Conservation (phyloP, 2,113 vertebrate species). For the Uria aalge region DNA sequence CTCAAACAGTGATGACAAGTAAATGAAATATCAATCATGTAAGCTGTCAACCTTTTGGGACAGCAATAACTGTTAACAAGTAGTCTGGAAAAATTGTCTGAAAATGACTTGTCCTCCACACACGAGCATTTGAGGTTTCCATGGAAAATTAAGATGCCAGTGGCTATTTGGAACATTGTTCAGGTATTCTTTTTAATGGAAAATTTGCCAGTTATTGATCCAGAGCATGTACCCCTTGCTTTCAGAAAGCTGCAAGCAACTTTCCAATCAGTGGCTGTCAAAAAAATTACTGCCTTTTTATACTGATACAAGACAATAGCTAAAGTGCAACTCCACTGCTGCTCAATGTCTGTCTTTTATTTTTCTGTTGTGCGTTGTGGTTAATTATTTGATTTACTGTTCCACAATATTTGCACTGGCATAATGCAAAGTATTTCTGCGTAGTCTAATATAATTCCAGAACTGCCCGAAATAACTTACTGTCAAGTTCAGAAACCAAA, state of each 20-base stretch:
- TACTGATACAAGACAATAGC: constrained; percentile 76
- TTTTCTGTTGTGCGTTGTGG: no score
- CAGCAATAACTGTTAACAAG: constrained; percentile 89
- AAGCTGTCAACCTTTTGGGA: constrained; percentile 83
- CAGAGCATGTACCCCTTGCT: constrained; percentile 84
- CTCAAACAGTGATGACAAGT: constrained; percentile 79
- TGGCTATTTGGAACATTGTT: constrained; percentile 89
- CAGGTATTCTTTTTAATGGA: constrained; percentile 96
- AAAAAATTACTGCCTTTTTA: constrained; percentile 85
- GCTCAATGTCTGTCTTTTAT: constrained; percentile 36
- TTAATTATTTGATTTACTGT: neutral
- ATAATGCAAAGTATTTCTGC: neutral
- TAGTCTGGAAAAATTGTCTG: constrained; percentile 84
- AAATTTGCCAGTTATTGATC: constrained; percentile 99
- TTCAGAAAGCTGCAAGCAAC: constrained; percentile 85
- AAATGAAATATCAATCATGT: constrained; percentile 85
- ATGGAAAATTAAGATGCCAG: constrained; percentile 84
- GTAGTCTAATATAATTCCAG: neutral
- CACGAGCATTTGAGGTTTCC: constrained; percentile 70
- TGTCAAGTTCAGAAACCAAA: constrained; percentile 31
- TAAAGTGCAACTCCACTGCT: constrained; percentile 27
- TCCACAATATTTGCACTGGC: neutral
- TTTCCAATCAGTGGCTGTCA: constrained; percentile 96
- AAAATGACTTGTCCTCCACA: constrained; percentile 79
- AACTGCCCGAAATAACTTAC: neutral